These are phyloP conservation scores for Diplodus puntazzo DNA, from an alignment of 2,797 vertebrate genomes.

Conservation along the genomic window DNA sequence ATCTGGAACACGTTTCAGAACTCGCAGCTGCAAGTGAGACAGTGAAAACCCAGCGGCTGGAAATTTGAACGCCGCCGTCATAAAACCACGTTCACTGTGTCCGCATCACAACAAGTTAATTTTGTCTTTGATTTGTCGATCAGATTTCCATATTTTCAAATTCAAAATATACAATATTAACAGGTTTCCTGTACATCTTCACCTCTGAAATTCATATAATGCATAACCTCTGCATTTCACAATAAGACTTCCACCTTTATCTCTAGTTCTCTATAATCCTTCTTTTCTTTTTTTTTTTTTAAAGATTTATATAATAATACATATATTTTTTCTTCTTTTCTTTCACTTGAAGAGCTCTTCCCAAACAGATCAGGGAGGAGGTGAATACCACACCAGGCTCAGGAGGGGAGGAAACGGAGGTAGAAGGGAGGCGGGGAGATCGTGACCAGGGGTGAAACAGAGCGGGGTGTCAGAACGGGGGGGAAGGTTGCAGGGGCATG, in stretches of 20 bases:
- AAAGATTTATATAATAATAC: constrained; percentile 67
- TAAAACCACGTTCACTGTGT: constrained; percentile 57
- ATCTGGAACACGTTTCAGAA: constrained; percentile 45
- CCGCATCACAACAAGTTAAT: constrained; percentile 67
- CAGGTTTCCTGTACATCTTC: constrained; percentile 84
- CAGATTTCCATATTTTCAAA: constrained; percentile 76
- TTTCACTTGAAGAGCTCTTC: constrained; percentile 57
- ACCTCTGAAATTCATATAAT: constrained; percentile 65
- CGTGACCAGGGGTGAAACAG: constrained; percentile 65
- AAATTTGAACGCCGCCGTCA: constrained; percentile 31
- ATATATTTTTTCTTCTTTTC: constrained; percentile 45
- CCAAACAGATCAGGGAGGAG: constrained; percentile 45
- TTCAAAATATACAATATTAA: constrained; percentile 89
- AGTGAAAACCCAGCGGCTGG: constrained; percentile 50
- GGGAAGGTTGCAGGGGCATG: constrained; percentile 75
- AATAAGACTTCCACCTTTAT: constrained; percentile 60
- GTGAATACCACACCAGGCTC: constrained; percentile 50
- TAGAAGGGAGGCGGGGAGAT: constrained; percentile 45
- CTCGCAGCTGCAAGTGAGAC: constrained; percentile 57
- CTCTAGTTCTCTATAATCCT: constrained; percentile 57
- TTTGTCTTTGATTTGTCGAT: constrained; percentile 71
- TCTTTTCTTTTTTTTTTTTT: constrained; percentile 23
- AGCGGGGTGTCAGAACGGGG: constrained; percentile 74
- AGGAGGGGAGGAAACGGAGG: constrained; percentile 54
- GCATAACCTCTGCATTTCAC: constrained; percentile 71